Percentiles rank a stretch among this genome's conserved stretches.
Conservation (phyloP, 2,888 invertebrate species). For the Brachypalpus laphriformis region DNA sequence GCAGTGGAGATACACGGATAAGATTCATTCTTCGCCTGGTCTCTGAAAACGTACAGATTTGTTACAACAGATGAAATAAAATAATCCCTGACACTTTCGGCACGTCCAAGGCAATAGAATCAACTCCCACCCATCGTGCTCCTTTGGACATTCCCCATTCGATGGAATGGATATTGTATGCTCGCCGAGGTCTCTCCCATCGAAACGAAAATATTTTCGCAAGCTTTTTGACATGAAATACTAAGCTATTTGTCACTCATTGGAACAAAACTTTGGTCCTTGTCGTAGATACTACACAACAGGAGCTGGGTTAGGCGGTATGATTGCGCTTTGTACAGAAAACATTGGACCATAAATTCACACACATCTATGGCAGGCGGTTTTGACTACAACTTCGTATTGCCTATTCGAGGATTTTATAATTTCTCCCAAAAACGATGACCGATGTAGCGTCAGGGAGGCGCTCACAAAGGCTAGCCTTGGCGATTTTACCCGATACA, state of each 20-base stretch:
- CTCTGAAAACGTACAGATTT: constrained; percentile 9
- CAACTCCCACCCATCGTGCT: not conserved
- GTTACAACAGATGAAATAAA: constrained; percentile 50
- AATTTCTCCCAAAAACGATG: constrained; percentile 38
- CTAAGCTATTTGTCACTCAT: constrained; percentile 67
- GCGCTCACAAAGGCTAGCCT: not conserved
- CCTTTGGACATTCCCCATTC: not conserved
- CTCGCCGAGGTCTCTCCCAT: not conserved
- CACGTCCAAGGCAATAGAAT: not conserved
- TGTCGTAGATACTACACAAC: constrained; percentile 25
- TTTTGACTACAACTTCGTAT: constrained; percentile 6
- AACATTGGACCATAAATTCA: constrained; percentile 53
- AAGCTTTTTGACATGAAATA: constrained; percentile 67
- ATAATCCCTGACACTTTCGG: constrained; percentile 42
- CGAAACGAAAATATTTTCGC: constrained; percentile 62
- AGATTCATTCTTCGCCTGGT: constrained; percentile 29
- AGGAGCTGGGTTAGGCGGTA: not conserved
- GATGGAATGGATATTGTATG: not conserved
- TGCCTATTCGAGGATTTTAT: constrained; percentile 23
- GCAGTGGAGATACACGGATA: constrained; percentile 47
- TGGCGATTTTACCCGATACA: constrained; percentile 16
- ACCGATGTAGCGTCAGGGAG: constrained; percentile 54
- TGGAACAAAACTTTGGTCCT: constrained; percentile 53
- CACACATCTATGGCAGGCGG: constrained; percentile 12
- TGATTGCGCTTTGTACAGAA: not conserved